Evolutionary conservation across 2,888 invertebrate species (phyloP).

Genomic region (Xylophagus ater): DNA sequence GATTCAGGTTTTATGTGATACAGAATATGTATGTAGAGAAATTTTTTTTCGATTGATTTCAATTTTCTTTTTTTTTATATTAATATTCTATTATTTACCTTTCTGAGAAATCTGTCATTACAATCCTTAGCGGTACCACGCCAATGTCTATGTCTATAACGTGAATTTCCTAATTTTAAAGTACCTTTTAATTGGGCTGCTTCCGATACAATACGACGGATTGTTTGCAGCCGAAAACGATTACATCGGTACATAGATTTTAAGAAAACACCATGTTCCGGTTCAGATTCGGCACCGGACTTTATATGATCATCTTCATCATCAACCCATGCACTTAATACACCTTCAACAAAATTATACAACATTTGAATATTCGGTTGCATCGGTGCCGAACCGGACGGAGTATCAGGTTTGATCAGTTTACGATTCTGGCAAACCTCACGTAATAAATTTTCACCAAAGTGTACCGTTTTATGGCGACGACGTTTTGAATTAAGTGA

Average conservation of each 20-base stretch:
- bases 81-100: constrained; percentile 57
- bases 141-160: constrained; percentile 72
- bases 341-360: constrained; percentile 71
- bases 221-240: constrained; percentile 56
- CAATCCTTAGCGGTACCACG: constrained; percentile 76
- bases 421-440: constrained; percentile 63
- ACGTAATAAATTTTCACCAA: constrained; percentile 62
- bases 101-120: constrained; percentile 77
- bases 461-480: constrained; percentile 67
- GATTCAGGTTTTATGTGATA: too few relatives aligned
- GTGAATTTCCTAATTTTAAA: constrained; percentile 54
- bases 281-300: constrained; percentile 62
- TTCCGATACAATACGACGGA: constrained; percentile 56
- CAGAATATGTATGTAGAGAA: too few relatives aligned
- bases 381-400: constrained; percentile 41
- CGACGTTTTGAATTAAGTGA: constrained; percentile 56
- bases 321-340: constrained; percentile 67
- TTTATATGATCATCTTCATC: constrained; percentile 50
- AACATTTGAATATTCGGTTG: constrained; percentile 70
- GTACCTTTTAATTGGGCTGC: constrained; percentile 58
- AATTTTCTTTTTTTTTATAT: background rate
- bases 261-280: constrained; percentile 49
- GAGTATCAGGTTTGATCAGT: constrained; percentile 39
- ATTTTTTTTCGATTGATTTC: too few relatives aligned
- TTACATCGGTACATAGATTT: constrained; percentile 41